Conservation (phyloP, 2,888 invertebrate genomes). For the Agrotis ipsilon region DNA sequence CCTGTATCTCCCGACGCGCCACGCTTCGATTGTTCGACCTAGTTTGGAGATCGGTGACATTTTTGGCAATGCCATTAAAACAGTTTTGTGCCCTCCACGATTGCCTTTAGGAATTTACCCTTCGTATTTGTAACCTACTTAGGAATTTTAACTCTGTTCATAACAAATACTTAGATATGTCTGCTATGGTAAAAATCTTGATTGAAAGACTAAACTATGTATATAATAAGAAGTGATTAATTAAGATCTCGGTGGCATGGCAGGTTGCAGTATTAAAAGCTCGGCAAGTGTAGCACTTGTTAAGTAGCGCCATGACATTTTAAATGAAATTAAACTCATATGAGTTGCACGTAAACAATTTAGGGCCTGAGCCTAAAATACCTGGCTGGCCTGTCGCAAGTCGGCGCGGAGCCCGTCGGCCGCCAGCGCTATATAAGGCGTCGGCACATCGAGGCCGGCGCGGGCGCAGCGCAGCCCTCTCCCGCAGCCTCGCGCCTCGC, state of each 20-base stretch:
- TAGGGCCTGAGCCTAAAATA: conserved; percentile 84
- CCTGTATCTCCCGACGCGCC: conserved; percentile 74
- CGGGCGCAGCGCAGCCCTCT: conserved; percentile 59
- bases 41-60: conserved; percentile 84
- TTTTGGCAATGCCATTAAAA: conserved; percentile 72
- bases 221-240: conserved; percentile 41
- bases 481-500: conserved; percentile 57
- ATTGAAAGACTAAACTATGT: conserved; percentile 30
- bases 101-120: conserved; percentile 28
- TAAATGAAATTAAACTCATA: conserved; percentile 72
- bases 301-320: conserved; percentile 74
- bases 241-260: conserved; percentile 39
- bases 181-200: conserved; percentile 38
- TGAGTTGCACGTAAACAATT: conserved; percentile 79
- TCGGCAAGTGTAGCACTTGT: conserved; percentile 63
- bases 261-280: conserved; percentile 38
- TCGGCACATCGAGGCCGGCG: conserved; percentile 80
- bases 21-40: conserved; percentile 86
- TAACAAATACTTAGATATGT: conserved; percentile 16
- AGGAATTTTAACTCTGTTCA: conserved; percentile 28
- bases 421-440: conserved; percentile 86
- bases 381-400: conserved; percentile 78
- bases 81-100: conserved; percentile 51
- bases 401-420: conserved; percentile 77
- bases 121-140: conserved; percentile 18